Evolutionary conservation across 2,113 vertebrate species (phyloP).

Genomic region (Rhinolophus sinicus): DNA sequence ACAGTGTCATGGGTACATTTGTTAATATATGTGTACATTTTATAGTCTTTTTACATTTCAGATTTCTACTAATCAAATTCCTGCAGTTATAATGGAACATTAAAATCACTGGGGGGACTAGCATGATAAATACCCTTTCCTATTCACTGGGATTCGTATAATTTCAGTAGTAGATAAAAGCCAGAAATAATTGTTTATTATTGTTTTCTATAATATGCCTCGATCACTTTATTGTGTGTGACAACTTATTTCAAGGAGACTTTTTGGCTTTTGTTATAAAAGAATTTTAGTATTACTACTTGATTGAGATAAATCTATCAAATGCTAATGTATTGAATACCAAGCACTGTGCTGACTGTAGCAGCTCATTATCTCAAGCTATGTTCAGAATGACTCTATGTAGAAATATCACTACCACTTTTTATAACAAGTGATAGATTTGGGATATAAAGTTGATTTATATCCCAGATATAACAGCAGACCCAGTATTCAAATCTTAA

Average conservation of each 20-base stretch:
- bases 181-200: neutral
- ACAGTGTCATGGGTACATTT: neutral
- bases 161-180: conserved; percentile 36
- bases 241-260: conserved; percentile 44
- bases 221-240: neutral
- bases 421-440: neutral
- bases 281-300: neutral
- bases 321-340: conserved; percentile 16
- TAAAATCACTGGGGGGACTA: neutral
- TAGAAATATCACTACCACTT: neutral
- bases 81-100: neutral
- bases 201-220: neutral
- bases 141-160: neutral
- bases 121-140: neutral
- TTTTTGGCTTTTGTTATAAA: conserved; percentile 7
- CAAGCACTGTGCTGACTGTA: neutral
- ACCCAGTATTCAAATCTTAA: neutral
- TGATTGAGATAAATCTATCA: neutral
- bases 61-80: conserved; percentile 4
- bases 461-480: neutral
- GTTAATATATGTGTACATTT: neutral
- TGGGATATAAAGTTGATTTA: neutral
- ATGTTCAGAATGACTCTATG: neutral
- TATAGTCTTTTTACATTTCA: neutral
- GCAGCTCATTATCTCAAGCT: neutral